phyloP scores from a whole-genome alignment of 1,140 invertebrate genomes.

The Chrysoperla carnea region DNA sequence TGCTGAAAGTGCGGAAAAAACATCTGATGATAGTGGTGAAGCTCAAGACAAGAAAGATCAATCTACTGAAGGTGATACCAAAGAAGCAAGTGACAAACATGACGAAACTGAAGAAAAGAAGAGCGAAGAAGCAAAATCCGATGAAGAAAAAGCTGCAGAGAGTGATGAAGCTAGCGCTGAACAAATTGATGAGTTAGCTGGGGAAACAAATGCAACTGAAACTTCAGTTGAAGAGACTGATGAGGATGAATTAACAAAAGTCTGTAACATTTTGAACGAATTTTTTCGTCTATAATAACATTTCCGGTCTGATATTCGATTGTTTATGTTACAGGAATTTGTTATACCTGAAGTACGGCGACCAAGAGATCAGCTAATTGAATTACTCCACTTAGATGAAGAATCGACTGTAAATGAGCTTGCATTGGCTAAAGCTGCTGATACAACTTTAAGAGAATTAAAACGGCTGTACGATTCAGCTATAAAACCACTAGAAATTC shows the following conservation, averaged over 20 bases:
- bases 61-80: constrained; percentile 7
- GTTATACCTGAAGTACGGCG: constrained; percentile 59
- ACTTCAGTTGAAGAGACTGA: constrained; percentile 13
- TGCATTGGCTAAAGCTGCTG: constrained; percentile 50
- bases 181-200: constrained; percentile 10
- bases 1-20: constrained; percentile 16
- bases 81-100: constrained; percentile 9
- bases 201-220: constrained; percentile 5
- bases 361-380: constrained; percentile 60
- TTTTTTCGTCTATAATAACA: constrained; percentile 10
- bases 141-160: constrained; percentile 17
- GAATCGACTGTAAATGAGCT: constrained; percentile 52
- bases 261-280: constrained; percentile 2
- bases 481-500: constrained; percentile 73
- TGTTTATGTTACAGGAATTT: constrained; percentile 41
- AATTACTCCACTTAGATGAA: constrained; percentile 62
- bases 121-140: constrained; percentile 23
- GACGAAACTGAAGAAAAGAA: constrained; percentile 17
- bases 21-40: constrained; percentile 14
- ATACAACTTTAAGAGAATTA: constrained; percentile 64
- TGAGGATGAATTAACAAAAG: constrained; percentile 12
- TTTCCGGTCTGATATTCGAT: constrained; percentile 30
- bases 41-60: constrained; percentile 1
- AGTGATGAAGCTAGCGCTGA: constrained; percentile 12
- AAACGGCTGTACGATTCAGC: constrained; percentile 75